phyloP scores from a whole-genome alignment of 2,888 invertebrate species.

The Acanthopleura granulata region DNA sequence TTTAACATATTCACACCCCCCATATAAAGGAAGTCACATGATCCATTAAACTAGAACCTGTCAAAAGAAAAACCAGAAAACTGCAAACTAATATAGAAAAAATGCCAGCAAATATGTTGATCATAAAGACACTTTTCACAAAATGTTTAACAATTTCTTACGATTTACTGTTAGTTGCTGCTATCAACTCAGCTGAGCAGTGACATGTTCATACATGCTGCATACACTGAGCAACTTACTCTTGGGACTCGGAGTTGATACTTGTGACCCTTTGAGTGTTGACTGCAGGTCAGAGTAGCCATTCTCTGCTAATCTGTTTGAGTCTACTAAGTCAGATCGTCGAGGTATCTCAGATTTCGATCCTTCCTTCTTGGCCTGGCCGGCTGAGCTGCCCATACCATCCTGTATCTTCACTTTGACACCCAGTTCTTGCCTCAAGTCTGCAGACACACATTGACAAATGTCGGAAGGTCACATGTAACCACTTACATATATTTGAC shows the following conservation, averaged over 20 bases:
- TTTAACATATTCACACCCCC: no score
- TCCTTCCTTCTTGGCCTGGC: neutral
- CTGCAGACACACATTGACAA: slow-evolving; percentile 70
- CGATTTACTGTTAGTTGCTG: neutral
- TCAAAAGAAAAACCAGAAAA: no score
- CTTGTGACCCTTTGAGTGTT: neutral
- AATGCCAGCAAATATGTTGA: no score
- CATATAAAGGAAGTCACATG: no score
- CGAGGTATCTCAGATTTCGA: neutral
- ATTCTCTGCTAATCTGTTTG: slow-evolving; percentile 35
- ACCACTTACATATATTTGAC: no score
- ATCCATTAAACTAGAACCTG: no score
- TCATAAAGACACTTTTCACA: no score
- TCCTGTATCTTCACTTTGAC: slow-evolving; percentile 42
- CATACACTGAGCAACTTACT: neutral
- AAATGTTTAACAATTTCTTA: no score
- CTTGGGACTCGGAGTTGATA: neutral
- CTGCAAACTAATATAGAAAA: no score
- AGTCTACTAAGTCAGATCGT: slow-evolving; percentile 13
- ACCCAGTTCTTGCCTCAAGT: slow-evolving; percentile 77
- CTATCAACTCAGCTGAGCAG: no score
- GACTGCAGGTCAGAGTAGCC: slow-evolving; percentile 35
- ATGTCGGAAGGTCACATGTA: no score
- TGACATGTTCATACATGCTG: no score
- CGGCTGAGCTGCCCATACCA: neutral